Evolutionary conservation across 2,888 invertebrate species (phyloP).

Genomic region (Hoplodrina blanda): DNA sequence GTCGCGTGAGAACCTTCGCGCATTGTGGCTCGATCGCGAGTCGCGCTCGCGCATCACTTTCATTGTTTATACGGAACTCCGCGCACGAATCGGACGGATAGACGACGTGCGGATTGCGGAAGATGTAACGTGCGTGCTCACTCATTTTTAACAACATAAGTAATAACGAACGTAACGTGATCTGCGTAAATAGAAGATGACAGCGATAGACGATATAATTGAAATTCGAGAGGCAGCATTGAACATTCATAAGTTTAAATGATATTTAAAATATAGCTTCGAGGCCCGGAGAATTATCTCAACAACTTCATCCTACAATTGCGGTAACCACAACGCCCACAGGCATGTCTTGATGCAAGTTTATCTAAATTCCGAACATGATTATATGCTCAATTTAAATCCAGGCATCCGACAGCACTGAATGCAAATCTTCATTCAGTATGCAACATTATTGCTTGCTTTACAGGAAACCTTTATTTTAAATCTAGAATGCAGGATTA

Average conservation of each 20-base stretch:
- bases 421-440: slow-evolving; percentile 30
- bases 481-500: slow-evolving; percentile 48
- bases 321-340: slow-evolving; percentile 37
- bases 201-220: slow-evolving; percentile 12
- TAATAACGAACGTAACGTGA: slow-evolving; percentile 40
- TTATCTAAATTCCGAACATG: slow-evolving; percentile 53
- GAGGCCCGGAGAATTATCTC: neutral
- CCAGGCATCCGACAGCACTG: slow-evolving; percentile 32
- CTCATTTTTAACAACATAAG: slow-evolving; percentile 46
- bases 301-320: slow-evolving; percentile 25
- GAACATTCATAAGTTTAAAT: neutral
- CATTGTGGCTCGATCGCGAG: slow-evolving; percentile 67
- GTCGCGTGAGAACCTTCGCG: slow-evolving; percentile 85
- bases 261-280: slow-evolving; percentile 19
- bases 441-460: slow-evolving; percentile 40
- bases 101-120: slow-evolving; percentile 47
- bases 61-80: slow-evolving; percentile 79
- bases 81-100: slow-evolving; percentile 56
- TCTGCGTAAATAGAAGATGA: slow-evolving; percentile 28
- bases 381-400: slow-evolving; percentile 42
- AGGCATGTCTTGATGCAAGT: slow-evolving; percentile 27
- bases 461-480: slow-evolving; percentile 54
- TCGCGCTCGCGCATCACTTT: slow-evolving; percentile 83
- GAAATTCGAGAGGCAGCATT: neutral
- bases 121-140: slow-evolving; percentile 50